Evolutionary conservation across 2,797 vertebrate species (phyloP).

Genomic region (Sebastes diploproa): DNA sequence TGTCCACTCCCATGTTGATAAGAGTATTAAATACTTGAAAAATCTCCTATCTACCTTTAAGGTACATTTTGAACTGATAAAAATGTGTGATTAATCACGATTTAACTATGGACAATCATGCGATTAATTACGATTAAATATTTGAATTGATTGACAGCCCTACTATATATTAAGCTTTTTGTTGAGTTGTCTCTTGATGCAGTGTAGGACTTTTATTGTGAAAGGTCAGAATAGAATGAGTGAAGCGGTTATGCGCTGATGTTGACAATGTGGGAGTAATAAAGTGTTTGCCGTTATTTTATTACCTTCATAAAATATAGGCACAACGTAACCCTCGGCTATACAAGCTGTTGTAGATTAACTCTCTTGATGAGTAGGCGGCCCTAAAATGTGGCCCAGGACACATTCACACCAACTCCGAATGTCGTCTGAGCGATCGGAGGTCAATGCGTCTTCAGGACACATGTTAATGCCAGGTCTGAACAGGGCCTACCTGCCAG

Average conservation of each 20-base stretch:
- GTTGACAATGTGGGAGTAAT: background rate
- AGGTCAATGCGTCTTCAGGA: background rate
- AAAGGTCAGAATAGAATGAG: background rate
- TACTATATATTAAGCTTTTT: background rate
- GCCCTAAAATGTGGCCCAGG: too few relatives aligned
- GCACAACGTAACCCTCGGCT: background rate
- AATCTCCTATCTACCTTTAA: too few relatives aligned
- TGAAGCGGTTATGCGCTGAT: background rate
- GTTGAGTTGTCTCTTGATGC: background rate
- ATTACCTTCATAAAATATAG: background rate
- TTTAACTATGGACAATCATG: too few relatives aligned
- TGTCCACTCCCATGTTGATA: too few relatives aligned
- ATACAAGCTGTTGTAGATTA: background rate
- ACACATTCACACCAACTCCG: background rate
- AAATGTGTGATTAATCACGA: too few relatives aligned
- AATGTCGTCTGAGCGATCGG: background rate
- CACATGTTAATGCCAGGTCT: background rate
- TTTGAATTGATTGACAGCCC: too few relatives aligned
- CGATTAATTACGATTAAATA: too few relatives aligned
- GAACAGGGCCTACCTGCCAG: conserved; percentile 37
- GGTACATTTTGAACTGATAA: too few relatives aligned
- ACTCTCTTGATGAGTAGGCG: background rate
- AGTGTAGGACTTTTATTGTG: background rate
- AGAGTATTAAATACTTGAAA: too few relatives aligned
- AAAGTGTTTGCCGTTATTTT: background rate